Base-by-base conservation (phyloP, 2,113 vertebrate species). In the Myrmecobius fasciatus region DNA sequence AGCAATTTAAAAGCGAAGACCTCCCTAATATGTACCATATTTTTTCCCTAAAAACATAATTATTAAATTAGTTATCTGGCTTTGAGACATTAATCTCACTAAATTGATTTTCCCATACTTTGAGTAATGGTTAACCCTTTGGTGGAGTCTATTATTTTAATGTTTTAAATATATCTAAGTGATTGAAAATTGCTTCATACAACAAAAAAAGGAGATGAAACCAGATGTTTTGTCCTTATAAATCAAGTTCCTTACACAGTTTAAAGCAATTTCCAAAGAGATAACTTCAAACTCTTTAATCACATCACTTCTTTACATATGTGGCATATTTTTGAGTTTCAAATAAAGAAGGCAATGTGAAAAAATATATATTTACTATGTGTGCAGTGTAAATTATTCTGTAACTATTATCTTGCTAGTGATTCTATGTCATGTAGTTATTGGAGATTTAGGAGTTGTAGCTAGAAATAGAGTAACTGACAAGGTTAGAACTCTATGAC, bases 401-500 rank as follows among this genome's bases (percentile, higher is more conserved):
- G 97, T 36, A 53, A 89, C 91, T 93, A 91, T 97, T 90, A 75
- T 93, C 36, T 91, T 95, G 53, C 93, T 96, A 22, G 43, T 22
- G 28, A 22, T 94, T 49, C 75, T 53, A 83, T 89, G 90, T 75
- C 97, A 12, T 92, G 95, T 95, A 96, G 95, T 95, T 94, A 52
- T 94, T 46, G 93, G 3, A 10, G 52, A 49, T 5, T 90, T 56
- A 93, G 96, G 96, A 96, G 97, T 96, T 96, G 97, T 96, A 98
- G 97, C 98, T 98, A 97, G 97, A 98, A 98, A 98, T 93, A 97
- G 96, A 98, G 96, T 93, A 5, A 96, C 96, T 98, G 98, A 98
- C 98, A 98, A 98, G 98, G 98, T 98, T 96, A 98, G 97, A 98
- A 97, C 98, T 98, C 98, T 96, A 95, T 60, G 53, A 97, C 98